Evolutionary conservation across 2,797 vertebrate species (phyloP).

Genomic region (Aulostomus chinensis): DNA sequence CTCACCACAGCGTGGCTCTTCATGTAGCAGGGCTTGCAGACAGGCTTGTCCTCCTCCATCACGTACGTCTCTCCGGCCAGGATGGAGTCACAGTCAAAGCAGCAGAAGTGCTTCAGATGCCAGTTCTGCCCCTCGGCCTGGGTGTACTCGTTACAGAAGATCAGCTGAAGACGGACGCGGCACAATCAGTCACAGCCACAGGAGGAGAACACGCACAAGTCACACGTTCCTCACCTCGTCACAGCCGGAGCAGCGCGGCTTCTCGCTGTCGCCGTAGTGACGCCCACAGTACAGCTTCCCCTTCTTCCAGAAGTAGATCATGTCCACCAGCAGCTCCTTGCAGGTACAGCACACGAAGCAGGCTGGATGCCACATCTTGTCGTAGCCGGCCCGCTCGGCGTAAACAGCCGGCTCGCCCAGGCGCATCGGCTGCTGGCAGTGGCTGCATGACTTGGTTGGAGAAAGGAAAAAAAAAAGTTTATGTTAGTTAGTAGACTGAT

Average conservation of each 20-base stretch:
- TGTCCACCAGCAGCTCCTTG: conserved; percentile 92
- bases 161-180: conserved; percentile 80
- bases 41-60: conserved; percentile 91
- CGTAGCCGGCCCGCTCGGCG: conserved; percentile 92
- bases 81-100: conserved; percentile 95
- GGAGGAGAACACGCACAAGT: too few relatives aligned
- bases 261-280: conserved; percentile 98
- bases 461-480: not conserved
- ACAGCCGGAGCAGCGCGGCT: conserved; percentile 93
- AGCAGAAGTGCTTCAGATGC: conserved; percentile 99
- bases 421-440: conserved; percentile 88
- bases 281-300: conserved; percentile 93
- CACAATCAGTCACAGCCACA: not conserved
- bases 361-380: conserved; percentile 95
- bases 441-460: conserved; percentile 83
- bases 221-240: conserved; percentile 86
- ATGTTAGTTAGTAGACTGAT: too few relatives aligned
- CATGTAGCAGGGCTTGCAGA: conserved; percentile 95
- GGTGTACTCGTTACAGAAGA: conserved; percentile 98
- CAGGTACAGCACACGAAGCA: conserved; percentile 95
- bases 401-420: conserved; percentile 93
- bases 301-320: conserved; percentile 99
- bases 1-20: conserved; percentile 92
- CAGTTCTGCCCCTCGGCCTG: conserved; percentile 95
- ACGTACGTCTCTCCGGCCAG: conserved; percentile 95